phyloP scores from a whole-genome alignment of 2,888 invertebrate species.

The Mesorhabditis belari region DNA sequence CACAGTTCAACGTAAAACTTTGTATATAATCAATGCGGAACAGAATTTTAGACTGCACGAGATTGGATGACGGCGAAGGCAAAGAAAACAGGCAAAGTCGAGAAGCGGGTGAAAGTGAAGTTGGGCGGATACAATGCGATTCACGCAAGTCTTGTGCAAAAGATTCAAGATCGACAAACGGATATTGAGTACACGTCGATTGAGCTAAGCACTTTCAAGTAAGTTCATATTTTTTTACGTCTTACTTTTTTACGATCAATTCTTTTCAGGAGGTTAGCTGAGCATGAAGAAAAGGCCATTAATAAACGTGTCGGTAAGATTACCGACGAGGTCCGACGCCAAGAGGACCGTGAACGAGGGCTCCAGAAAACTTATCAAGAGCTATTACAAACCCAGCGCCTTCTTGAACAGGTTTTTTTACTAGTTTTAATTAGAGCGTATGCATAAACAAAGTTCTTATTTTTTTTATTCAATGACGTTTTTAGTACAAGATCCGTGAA shows the following conservation, averaged over 20 bases:
- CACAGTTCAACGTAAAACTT: slow-evolving; percentile 34
- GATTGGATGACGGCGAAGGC: slow-evolving; percentile 94
- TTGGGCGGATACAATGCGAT: slow-evolving; percentile 81
- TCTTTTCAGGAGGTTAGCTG: slow-evolving; percentile 54
- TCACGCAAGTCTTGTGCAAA: slow-evolving; percentile 64
- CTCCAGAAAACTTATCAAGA: slow-evolving; percentile 77
- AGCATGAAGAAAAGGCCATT: slow-evolving; percentile 82
- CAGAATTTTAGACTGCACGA: slow-evolving; percentile 69
- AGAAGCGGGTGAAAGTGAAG: slow-evolving; percentile 90
- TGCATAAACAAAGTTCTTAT: too few species aligned
- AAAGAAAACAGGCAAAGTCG: slow-evolving; percentile 90
- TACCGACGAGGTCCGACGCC: slow-evolving; percentile 35
- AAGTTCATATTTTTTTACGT: neutral
- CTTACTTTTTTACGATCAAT: neutral
- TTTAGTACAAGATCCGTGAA: neutral
- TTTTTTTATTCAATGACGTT: too few species aligned
- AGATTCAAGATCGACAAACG: slow-evolving; percentile 60
- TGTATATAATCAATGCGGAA: neutral
- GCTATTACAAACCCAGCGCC: slow-evolving; percentile 57
- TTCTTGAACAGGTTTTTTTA: neutral
- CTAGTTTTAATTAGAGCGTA: too few species aligned
- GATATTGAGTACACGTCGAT: slow-evolving; percentile 82
- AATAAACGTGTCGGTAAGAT: slow-evolving; percentile 62
- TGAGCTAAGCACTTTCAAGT: slow-evolving; percentile 59
- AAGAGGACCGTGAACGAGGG: slow-evolving; percentile 72